Evolutionary conservation across 2,113 vertebrate genomes (phyloP).

Genomic region (Donacobius atricapilla): DNA sequence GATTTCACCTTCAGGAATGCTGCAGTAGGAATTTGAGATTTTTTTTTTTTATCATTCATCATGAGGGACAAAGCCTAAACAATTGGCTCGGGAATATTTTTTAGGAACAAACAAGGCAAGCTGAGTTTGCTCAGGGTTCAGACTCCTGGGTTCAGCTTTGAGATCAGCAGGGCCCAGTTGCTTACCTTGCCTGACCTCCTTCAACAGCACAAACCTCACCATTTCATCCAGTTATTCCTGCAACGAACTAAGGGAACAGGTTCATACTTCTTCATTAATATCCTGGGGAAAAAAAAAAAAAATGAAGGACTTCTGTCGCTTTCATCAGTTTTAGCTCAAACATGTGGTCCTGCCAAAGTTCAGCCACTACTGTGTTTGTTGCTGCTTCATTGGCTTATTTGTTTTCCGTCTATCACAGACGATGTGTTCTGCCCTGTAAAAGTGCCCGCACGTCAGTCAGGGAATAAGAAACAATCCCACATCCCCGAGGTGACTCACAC

Average conservation of each 20-base stretch:
- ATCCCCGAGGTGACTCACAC: constrained; percentile 49
- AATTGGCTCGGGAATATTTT: neutral
- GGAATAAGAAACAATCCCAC: constrained; percentile 34
- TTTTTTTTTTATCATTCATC: neutral
- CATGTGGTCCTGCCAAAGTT: neutral
- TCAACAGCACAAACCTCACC: neutral
- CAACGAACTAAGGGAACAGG: neutral
- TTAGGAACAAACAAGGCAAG: neutral
- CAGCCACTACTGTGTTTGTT: neutral
- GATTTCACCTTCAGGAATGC: neutral
- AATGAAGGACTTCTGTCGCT: neutral
- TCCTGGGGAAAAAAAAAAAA: neutral
- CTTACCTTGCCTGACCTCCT: neutral
- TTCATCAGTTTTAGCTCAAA: neutral
- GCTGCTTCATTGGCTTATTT: neutral
- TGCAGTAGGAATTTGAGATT: neutral
- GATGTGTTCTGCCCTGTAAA: neutral
- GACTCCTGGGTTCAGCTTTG: neutral
- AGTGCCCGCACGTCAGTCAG: neutral
- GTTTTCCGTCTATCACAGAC: neutral
- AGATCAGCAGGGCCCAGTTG: neutral
- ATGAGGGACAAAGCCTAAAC: neutral
- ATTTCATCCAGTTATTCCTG: neutral
- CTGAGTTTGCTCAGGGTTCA: neutral
- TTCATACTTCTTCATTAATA: neutral